Percentiles rank a stretch among this genome's conserved stretches.
Evolutionary conservation across 1,140 invertebrate genomes (phyloP).

Genomic region (Mercenaria mercenaria): DNA sequence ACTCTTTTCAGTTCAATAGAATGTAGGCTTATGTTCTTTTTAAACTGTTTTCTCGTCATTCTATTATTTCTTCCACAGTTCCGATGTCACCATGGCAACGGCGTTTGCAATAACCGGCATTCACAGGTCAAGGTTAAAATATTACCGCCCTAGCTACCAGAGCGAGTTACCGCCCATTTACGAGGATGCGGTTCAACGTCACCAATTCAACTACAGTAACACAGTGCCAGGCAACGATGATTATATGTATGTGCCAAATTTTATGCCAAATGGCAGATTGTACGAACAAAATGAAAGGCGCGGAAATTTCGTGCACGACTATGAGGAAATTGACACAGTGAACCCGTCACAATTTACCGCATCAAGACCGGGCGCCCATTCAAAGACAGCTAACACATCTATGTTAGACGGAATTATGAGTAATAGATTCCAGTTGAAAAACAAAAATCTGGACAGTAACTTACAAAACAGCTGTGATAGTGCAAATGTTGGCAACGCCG

Average conservation of each 20-base stretch:
- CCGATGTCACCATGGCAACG: background rate
- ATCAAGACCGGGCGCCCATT: background rate
- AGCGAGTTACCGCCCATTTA: slow-evolving; percentile 23
- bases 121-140: background rate
- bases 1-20: no score
- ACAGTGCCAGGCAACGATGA: background rate
- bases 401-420: slow-evolving; percentile 23
- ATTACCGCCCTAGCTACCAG: slow-evolving; percentile 20
- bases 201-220: background rate
- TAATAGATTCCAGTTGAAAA: background rate
- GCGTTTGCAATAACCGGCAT: slow-evolving; percentile 36
- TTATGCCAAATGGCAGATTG: background rate
- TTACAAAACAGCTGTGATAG: background rate
- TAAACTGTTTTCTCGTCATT: no score
- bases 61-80: background rate
- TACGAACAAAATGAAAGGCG: background rate
- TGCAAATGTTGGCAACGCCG: background rate
- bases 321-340: background rate
- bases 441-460: background rate
- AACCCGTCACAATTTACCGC: background rate
- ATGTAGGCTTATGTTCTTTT: no score
- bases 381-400: background rate
- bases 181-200: background rate
- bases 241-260: background rate
- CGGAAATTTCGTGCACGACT: background rate